These are phyloP conservation scores for Metridium senile DNA, from an alignment of 92 coral and sea anemone species.

Conservation along the genomic window DNA sequence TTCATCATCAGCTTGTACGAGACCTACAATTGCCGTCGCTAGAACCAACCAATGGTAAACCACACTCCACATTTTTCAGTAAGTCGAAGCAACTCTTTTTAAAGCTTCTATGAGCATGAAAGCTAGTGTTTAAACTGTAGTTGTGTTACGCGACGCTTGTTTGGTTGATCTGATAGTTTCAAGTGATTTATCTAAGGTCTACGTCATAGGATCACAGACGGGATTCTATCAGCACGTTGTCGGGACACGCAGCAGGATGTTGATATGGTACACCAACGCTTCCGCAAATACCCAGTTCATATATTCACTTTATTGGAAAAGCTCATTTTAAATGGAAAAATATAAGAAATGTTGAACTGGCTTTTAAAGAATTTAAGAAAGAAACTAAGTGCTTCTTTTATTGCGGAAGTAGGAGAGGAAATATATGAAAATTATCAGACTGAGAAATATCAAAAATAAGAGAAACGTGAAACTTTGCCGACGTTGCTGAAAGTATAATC, in stretches of 20 bases:
- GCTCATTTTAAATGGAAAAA: too few relatives aligned
- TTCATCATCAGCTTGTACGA: slow-evolving; percentile 61
- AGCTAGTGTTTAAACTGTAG: background rate
- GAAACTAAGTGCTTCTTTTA: too few relatives aligned
- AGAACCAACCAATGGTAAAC: background rate
- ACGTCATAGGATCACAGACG: slow-evolving; percentile 28
- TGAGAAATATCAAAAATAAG: too few relatives aligned
- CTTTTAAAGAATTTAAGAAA: too few relatives aligned
- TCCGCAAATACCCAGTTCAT: slow-evolving; percentile 15
- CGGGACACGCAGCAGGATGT: slow-evolving; percentile 7
- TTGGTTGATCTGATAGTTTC: slow-evolving; percentile 6
- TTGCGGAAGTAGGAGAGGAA: too few relatives aligned
- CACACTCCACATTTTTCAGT: background rate
- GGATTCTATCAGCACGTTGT: slow-evolving; percentile 19
- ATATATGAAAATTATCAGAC: too few relatives aligned
- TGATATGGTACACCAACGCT: background rate
- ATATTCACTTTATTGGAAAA: too few relatives aligned
- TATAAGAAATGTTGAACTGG: too few relatives aligned
- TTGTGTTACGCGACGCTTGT: slow-evolving; percentile 2
- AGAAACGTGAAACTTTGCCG: background rate
- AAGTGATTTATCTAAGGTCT: slow-evolving; percentile 2
- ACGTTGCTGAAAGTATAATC: background rate
- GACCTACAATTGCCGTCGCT: background rate
- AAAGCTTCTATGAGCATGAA: background rate
- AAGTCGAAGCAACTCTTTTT: background rate